Evolutionary conservation across 2,888 invertebrate genomes (phyloP).

Genomic region (Cheilosia soror): DNA sequence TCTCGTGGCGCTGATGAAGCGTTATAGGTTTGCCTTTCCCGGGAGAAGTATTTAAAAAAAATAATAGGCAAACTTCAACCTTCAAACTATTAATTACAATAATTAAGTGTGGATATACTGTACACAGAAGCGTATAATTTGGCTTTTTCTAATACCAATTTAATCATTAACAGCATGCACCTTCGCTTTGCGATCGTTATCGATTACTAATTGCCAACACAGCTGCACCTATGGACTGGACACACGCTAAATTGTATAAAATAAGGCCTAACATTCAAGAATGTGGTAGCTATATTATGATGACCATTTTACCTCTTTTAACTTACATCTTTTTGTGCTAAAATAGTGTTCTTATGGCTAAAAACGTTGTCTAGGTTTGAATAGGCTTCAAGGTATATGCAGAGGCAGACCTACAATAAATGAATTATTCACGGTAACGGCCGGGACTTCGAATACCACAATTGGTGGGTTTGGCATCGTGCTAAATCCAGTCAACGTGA

Average conservation of each 20-base stretch:
- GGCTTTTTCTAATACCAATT: no score
- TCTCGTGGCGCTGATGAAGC: no score
- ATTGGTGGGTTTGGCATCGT: slow-evolving; percentile 42
- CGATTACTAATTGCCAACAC: no score
- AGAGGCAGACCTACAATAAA: neutral
- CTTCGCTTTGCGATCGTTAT: no score
- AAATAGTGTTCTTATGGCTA: slow-evolving; percentile 14
- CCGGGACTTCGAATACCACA: neutral
- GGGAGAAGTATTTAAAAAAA: no score
- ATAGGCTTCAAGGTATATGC: no score
- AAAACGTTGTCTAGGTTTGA: slow-evolving; percentile 9
- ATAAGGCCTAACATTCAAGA: neutral
- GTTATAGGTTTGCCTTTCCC: no score
- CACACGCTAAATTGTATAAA: neutral
- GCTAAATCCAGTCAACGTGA: slow-evolving; percentile 50
- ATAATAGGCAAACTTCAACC: no score
- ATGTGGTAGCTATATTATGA: neutral
- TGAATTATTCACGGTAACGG: slow-evolving; percentile 45
- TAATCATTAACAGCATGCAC: no score
- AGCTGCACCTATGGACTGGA: neutral
- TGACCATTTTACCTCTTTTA: neutral
- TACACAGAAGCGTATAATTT: no score
- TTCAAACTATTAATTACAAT: no score
- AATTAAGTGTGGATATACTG: no score
- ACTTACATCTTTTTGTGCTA: neutral